Evolutionary conservation across 1,140 invertebrate species (phyloP).

Genomic region (Vanessa tameamea): DNA sequence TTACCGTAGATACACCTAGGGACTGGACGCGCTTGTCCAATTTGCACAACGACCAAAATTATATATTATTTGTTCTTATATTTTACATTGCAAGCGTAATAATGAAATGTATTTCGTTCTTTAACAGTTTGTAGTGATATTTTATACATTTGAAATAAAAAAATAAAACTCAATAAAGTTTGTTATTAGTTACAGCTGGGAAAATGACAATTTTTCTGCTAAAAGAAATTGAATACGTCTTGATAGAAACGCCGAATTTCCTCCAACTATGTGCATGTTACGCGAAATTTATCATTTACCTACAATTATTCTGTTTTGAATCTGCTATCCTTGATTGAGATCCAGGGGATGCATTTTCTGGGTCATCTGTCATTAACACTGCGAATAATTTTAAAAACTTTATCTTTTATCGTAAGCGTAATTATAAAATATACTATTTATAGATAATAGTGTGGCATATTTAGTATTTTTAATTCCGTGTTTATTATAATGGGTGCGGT

Average conservation of each 20-base stretch:
- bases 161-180: too few relatives aligned
- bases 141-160: too few relatives aligned
- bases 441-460: background rate
- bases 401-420: background rate
- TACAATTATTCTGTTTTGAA: too few relatives aligned
- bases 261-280: too few relatives aligned
- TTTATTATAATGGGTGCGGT: slow-evolving; percentile 35
- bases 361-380: too few relatives aligned
- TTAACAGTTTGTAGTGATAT: background rate
- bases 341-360: too few relatives aligned
- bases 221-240: too few relatives aligned
- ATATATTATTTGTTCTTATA: slow-evolving; percentile 25
- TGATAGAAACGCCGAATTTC: too few relatives aligned
- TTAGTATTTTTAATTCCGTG: background rate
- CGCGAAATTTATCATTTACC: too few relatives aligned
- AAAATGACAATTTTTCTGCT: too few relatives aligned
- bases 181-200: too few relatives aligned
- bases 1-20: slow-evolving; percentile 9
- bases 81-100: slow-evolving; percentile 26
- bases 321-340: too few relatives aligned
- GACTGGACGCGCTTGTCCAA: slow-evolving; percentile 10
- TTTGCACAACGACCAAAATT: slow-evolving; percentile 38
- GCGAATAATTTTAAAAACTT: background rate
- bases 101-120: slow-evolving; percentile 1
- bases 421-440: background rate